Conservation (phyloP, 2,113 vertebrate species). For the Aramus guarauna region DNA sequence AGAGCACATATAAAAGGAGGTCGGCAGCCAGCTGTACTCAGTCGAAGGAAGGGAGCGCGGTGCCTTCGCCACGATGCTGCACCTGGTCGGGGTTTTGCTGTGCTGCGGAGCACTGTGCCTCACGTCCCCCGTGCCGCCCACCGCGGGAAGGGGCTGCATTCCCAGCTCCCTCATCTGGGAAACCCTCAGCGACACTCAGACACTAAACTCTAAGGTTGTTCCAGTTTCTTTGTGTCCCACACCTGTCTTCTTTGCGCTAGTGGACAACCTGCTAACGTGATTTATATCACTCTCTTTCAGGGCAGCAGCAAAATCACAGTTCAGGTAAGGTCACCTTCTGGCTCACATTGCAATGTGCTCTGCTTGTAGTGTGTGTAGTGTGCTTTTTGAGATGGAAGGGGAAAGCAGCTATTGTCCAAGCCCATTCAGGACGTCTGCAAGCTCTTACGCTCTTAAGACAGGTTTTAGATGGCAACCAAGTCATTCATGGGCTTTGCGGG, state of each 20-base stretch:
- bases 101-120: background rate
- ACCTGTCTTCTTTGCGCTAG: fast-evolving
- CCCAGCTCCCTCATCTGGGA: fast-evolving
- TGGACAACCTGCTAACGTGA: background rate
- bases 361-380: background rate
- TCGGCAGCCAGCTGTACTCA: background rate
- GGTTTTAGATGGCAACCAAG: background rate
- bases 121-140: fast-evolving
- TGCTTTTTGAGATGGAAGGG: background rate
- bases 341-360: background rate
- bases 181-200: fast-evolving
- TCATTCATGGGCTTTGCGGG: background rate
- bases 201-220: background rate
- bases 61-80: background rate
- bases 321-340: slow-evolving; percentile 14
- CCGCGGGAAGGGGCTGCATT: fast-evolving
- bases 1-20: slow-evolving; percentile 13
- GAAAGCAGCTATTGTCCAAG: background rate
- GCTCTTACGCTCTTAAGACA: background rate
- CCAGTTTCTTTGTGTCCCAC: fast-evolving
- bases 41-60: background rate
- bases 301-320: fast-evolving
- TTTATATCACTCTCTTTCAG: slow-evolving; percentile 28
- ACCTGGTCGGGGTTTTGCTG: background rate
- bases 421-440: background rate